Conservation (phyloP, 64 coral and sea anemone species). For the Orbicella faveolata region DNA sequence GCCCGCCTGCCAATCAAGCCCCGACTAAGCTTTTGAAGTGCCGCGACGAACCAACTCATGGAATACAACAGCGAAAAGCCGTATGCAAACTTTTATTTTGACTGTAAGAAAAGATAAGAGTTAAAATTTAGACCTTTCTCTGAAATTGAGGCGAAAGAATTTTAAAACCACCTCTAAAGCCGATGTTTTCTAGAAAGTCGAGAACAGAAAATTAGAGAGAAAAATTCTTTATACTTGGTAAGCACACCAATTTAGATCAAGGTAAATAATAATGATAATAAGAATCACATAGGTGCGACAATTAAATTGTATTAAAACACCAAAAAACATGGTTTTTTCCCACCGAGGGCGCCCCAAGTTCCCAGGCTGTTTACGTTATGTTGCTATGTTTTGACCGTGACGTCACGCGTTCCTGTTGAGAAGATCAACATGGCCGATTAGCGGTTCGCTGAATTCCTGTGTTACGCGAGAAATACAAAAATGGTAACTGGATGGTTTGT, state of each 20-base stretch:
- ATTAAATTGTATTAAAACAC: no score
- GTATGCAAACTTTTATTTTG: background rate
- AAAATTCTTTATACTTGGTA: no score
- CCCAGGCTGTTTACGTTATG: conserved; percentile 37
- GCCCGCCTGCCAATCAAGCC: background rate
- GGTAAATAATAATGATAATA: no score
- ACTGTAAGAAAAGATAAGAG: background rate
- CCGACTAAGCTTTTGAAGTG: background rate
- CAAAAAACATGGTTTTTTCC: no score
- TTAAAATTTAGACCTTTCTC: background rate
- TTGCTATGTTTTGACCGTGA: conserved; percentile 97
- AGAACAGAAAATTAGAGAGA: no score
- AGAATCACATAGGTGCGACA: no score
- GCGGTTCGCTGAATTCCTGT: conserved; percentile 74
- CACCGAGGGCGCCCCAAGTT: background rate
- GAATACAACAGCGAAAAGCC: background rate
- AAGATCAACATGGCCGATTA: conserved; percentile 34
- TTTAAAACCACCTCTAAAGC: no score
- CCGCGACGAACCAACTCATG: conserved; percentile 1
- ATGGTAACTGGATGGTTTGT: conserved; percentile 57
- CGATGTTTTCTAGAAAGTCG: no score
- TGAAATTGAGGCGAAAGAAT: no score
- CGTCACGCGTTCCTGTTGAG: conserved; percentile 54
- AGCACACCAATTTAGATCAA: no score
- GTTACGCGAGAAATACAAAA: conserved; percentile 84